Conservation (phyloP, 35 echinoderm and acorn worm genomes). For the Amphiura filiformis region DNA sequence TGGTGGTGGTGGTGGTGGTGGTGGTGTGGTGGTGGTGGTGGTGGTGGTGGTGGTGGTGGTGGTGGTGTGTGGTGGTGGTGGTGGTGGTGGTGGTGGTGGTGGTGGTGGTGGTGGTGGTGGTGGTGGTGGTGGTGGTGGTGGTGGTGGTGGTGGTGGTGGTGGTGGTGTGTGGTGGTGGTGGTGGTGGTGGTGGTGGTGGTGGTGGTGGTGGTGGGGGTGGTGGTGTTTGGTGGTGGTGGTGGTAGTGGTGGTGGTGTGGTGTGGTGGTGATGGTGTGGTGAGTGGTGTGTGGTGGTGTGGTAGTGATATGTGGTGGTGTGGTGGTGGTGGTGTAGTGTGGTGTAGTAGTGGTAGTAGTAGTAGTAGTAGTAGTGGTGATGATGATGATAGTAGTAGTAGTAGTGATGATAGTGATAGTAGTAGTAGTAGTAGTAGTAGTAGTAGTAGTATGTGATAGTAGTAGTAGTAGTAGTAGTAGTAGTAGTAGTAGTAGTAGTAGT, state of each 20-base stretch:
- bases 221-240: no score
- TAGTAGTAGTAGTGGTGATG: slow-evolving; percentile 4
- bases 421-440: neutral
- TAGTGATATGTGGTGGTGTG: neutral
- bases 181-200: no score
- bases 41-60: neutral
- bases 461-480: neutral
- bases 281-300: neutral
- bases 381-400: neutral
- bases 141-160: slow-evolving; percentile 3
- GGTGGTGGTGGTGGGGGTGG: no score
- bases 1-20: no score
- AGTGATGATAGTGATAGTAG: neutral
- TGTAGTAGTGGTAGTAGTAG: no score
- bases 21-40: no score
- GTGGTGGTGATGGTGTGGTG: no score
- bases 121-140: neutral
- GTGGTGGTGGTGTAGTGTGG: no score
- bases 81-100: neutral
- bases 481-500: neutral
- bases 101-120: neutral
- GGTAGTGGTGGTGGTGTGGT: no score
- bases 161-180: no score
- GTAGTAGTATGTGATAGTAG: no score
- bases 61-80: no score